These are phyloP conservation scores for Chascanopsetta lugubris DNA, from an alignment of 2,113 vertebrate species.

Conservation along the genomic window DNA sequence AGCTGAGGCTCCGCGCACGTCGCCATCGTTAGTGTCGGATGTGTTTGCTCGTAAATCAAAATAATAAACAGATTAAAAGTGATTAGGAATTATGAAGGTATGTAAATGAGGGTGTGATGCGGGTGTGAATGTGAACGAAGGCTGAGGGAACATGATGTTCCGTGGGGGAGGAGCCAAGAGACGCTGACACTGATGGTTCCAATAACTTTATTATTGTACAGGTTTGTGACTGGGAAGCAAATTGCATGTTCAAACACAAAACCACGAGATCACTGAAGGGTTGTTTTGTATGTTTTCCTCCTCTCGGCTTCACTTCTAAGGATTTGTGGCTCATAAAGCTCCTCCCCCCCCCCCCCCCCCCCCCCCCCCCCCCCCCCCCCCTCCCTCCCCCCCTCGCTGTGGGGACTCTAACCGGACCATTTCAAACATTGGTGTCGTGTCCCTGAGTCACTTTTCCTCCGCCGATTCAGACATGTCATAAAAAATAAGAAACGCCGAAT, in stretches of 20 bases:
- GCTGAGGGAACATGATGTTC: too few relatives aligned
- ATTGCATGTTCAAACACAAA: conserved; percentile 52
- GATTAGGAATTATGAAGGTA: too few relatives aligned
- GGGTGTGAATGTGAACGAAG: too few relatives aligned
- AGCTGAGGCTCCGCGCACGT: too few relatives aligned
- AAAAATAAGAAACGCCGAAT: conserved; percentile 56
- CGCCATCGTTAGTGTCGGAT: too few relatives aligned
- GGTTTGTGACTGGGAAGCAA: conserved; percentile 40
- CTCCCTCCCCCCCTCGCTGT: conserved; percentile 42
- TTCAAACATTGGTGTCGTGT: conserved; percentile 72
- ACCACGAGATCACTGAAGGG: conserved; percentile 45
- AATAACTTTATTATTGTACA: conserved; percentile 53
- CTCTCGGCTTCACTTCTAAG: conserved; percentile 16
- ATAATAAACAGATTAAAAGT: neutral
- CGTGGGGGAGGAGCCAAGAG: too few relatives aligned
- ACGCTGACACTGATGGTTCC: too few relatives aligned
- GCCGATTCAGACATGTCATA: conserved; percentile 46
- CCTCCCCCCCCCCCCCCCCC: neutral
- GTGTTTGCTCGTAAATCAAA: neutral
- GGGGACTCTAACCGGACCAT: conserved; percentile 65
- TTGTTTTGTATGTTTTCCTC: too few relatives aligned
- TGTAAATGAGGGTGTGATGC: too few relatives aligned
- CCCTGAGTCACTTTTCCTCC: conserved; percentile 63
- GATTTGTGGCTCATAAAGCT: too few relatives aligned
- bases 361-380: conserved; percentile 22